Percentiles rank a stretch among this genome's conserved stretches.
Conservation (phyloP, 2,888 invertebrate genomes). For the Noctua janthe region DNA sequence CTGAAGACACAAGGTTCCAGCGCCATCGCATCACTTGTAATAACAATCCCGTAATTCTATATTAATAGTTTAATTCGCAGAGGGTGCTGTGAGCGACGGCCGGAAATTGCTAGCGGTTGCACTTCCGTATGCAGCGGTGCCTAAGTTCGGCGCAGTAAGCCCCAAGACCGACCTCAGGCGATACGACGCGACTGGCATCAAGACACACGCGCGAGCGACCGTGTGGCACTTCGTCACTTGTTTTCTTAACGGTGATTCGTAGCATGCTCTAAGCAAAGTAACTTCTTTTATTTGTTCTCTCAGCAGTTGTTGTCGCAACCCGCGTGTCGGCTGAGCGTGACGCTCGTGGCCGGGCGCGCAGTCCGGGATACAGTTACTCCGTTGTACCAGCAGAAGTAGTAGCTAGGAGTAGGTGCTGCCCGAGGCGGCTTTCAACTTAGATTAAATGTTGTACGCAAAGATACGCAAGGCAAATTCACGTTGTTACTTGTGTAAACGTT, state of each 20-base stretch:
- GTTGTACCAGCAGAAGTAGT: slow-evolving; percentile 10
- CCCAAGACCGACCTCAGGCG: background rate
- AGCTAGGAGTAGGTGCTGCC: slow-evolving; percentile 28
- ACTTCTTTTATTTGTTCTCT: background rate
- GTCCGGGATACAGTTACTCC: slow-evolving; percentile 36
- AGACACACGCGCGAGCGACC: background rate
- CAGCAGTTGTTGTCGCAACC: background rate
- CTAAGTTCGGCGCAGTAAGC: slow-evolving; percentile 38
- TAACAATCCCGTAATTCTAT: slow-evolving; percentile 58
- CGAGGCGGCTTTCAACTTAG: slow-evolving; percentile 47
- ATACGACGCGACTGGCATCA: background rate
- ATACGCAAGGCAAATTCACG: slow-evolving; percentile 14
- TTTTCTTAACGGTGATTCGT: background rate
- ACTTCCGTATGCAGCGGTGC: slow-evolving; percentile 53
- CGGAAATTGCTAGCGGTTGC: slow-evolving; percentile 77
- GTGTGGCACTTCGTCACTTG: no score
- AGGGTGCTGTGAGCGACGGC: slow-evolving; percentile 76
- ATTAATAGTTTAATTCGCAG: slow-evolving; percentile 72
- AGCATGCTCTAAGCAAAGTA: background rate
- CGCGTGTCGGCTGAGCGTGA: no score
- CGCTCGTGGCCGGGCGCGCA: background rate
- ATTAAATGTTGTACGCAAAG: slow-evolving; percentile 33
- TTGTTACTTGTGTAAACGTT: slow-evolving; percentile 11
- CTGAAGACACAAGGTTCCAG: slow-evolving; percentile 40
- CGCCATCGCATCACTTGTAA: slow-evolving; percentile 45